These are phyloP conservation scores for Serripes groenlandicus DNA, from an alignment of 2,888 invertebrate species.

Conservation along the genomic window DNA sequence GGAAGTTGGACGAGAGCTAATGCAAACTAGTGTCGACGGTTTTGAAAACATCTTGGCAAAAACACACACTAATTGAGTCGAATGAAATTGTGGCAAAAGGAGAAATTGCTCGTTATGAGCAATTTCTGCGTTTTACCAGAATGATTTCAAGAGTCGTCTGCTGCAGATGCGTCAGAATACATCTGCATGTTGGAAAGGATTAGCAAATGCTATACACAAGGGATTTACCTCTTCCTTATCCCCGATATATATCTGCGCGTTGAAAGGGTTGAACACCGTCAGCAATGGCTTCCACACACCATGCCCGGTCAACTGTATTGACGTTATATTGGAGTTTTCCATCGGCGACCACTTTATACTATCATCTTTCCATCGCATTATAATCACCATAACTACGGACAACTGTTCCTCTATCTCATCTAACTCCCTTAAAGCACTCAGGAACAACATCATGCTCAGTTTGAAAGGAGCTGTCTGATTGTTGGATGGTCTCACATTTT, in stretches of 20 bases:
- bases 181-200: too few relatives aligned
- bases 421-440: slow-evolving; percentile 12
- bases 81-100: neutral
- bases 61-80: too few relatives aligned
- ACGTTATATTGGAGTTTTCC: slow-evolving; percentile 1
- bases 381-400: slow-evolving; percentile 13
- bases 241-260: slow-evolving; percentile 12
- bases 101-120: neutral
- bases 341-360: slow-evolving; percentile 4
- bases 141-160: slow-evolving; percentile 1
- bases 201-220: too few relatives aligned
- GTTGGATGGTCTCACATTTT: slow-evolving; percentile 20
- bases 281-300: slow-evolving; percentile 24
- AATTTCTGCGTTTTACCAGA: neutral
- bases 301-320: slow-evolving; percentile 5
- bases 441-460: neutral
- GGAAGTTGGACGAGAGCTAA: too few relatives aligned
- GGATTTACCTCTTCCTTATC: slow-evolving; percentile 20
- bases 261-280: slow-evolving; percentile 20
- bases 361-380: slow-evolving; percentile 5
- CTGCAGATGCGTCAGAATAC: too few relatives aligned
- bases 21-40: too few relatives aligned
- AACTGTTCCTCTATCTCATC: slow-evolving; percentile 20
- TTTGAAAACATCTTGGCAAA: too few relatives aligned
- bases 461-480: slow-evolving; percentile 7